phyloP scores from a whole-genome alignment of 1,140 invertebrate species.

The Drosophila watanabei region DNA sequence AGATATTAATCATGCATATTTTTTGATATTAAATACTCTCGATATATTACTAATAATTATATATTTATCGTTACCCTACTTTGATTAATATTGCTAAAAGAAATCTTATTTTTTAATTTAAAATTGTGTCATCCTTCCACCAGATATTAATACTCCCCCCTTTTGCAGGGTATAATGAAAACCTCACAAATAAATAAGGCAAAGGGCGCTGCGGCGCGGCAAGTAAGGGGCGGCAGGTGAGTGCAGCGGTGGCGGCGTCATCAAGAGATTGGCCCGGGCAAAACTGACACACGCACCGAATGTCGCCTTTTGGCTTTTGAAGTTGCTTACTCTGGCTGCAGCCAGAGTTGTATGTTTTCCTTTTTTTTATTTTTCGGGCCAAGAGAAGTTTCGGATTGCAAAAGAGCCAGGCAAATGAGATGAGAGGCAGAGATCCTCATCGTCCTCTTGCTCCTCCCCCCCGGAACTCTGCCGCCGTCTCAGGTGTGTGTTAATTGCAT shows the following conservation, averaged over 20 bases:
- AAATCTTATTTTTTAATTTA: too few relatives aligned
- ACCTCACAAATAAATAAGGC: slow-evolving; percentile 45
- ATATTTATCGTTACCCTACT: too few relatives aligned
- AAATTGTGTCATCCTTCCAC: background rate
- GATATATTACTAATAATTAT: too few relatives aligned
- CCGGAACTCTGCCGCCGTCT: slow-evolving; percentile 4
- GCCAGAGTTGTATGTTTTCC: background rate
- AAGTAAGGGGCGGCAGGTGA: slow-evolving; percentile 12
- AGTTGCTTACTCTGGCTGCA: slow-evolving; percentile 48
- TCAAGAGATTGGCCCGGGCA: slow-evolving; percentile 47
- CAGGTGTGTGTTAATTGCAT: slow-evolving; percentile 75
- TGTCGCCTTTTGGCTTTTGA: slow-evolving; percentile 78
- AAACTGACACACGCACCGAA: slow-evolving; percentile 75
- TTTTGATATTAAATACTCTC: too few relatives aligned
- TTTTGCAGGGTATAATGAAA: slow-evolving; percentile 16
- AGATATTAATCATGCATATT: too few relatives aligned
- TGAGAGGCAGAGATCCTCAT: slow-evolving; percentile 9
- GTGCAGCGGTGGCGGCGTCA: slow-evolving; percentile 48
- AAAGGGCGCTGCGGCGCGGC: slow-evolving; percentile 17
- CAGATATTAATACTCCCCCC: background rate
- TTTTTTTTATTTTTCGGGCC: slow-evolving; percentile 21
- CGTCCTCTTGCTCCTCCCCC: background rate
- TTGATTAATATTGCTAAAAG: too few relatives aligned
- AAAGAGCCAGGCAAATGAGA: slow-evolving; percentile 71
- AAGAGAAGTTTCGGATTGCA: slow-evolving; percentile 55